A percentile compares a stretch with the other conserved stretches of the same genome.
These are phyloP conservation scores for Menura novaehollandiae DNA, from an alignment of 2,113 vertebrate species.

Conservation along the genomic window DNA sequence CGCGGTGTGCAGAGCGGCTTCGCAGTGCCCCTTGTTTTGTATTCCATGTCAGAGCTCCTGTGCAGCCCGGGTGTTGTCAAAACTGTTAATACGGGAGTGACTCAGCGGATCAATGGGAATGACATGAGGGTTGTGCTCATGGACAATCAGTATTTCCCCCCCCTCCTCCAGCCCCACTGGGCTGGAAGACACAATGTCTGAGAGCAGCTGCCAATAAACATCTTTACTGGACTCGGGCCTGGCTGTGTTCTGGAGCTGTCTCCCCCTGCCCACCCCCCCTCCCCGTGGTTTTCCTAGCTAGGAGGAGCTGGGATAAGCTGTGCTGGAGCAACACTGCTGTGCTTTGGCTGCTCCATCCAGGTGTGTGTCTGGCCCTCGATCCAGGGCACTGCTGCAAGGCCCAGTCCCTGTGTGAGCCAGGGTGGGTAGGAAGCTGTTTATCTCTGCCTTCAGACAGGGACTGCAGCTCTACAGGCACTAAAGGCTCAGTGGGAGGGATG, in stretches of 20 bases:
- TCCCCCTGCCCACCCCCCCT: not conserved
- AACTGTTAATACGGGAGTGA: slow-evolving; percentile 54
- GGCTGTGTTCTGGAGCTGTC: not conserved
- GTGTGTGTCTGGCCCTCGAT: not conserved
- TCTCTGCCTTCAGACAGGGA: not conserved
- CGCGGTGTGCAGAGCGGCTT: not conserved
- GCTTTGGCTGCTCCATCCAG: not conserved
- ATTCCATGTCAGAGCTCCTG: not conserved
- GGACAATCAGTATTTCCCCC: not conserved
- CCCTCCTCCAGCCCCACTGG: not conserved
- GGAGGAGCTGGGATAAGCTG: not conserved
- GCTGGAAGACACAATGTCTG: not conserved
- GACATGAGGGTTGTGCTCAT: slow-evolving; percentile 17
- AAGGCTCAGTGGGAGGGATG: not conserved
- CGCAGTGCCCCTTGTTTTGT: not conserved
- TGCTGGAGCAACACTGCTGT: not conserved
- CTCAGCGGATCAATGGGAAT: slow-evolving; percentile 63
- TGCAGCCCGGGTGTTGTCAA: slow-evolving; percentile 19
- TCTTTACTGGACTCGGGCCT: not conserved
- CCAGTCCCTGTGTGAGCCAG: rapidly evolving
- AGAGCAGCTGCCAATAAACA: slow-evolving; percentile 19
- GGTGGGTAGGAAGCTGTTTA: not conserved
- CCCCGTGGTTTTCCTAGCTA: not conserved
- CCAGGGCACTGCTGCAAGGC: not conserved
- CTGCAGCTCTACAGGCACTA: not conserved